Evolutionary conservation across 2,113 vertebrate species (phyloP), one percentile per base, ranked within the genome.

Genomic region (Crocuta crocuta): DNA sequence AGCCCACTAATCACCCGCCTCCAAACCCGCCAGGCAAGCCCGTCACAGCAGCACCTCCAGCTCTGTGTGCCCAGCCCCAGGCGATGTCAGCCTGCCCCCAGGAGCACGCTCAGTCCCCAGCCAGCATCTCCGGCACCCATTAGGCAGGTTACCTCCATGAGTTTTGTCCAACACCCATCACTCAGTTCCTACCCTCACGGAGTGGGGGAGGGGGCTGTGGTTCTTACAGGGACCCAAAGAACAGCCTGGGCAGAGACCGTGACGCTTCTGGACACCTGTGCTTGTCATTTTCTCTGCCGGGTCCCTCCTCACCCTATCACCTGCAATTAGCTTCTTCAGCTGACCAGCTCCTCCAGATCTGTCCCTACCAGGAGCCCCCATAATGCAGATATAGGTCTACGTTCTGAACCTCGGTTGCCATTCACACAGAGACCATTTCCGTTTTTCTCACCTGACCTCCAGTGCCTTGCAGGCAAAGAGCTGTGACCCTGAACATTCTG

Each of bases 321-420:
- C 71, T 10, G 12, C 43, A 73, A 6, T 39, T 50, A 66, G 61
- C 35, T 16, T 65, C 55, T 65, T 55, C 66, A 76, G 70, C 39
- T 65, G 55, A 73, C 61, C 61, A 15, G 13, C 8, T 21, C 53
- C 45, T 66, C 45, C 4, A 0, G 11, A 3, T 26, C 24, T 16
- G 31, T 31, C 71, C 6, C 79, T 4, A 0, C 0, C 0, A 26
- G 7, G 65, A 39, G 10, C 48, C 48, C 43, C 66, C 45, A 1
- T 0, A 8, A n/a, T 8, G 28, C 28, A 81, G 0, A 1, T 0
- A 13, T 0, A 39, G 43, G 50, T 86, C 81, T 23, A 16, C 35
- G 61, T 68, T 35, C 61, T 10, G 10, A 33, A 39, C 23, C 73
- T 23, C 1, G 0, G 23, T 66, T 58, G 2, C 70, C 66, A 2